Base-by-base conservation (phyloP, 2,797 vertebrate species). In the Falco biarmicus region DNA sequence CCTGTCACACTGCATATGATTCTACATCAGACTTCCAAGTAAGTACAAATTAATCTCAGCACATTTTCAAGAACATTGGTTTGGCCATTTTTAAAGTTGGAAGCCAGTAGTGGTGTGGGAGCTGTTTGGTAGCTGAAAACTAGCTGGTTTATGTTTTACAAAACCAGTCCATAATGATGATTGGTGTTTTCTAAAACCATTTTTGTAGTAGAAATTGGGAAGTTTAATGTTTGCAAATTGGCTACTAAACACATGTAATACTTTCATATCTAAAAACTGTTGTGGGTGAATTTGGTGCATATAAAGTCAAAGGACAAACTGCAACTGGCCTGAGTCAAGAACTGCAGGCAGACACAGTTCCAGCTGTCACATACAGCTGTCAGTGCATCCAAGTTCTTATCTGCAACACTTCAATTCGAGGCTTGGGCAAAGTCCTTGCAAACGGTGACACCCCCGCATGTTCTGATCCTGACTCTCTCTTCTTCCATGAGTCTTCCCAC, bases 51-150 rank as follows among this genome's bases (percentile, higher is more conserved):
- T 82, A 5, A 80, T 89, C 71, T 90, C 60, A 73, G 64, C 13
- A 37, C 13, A 57, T 82, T 89, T 81, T 87, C 70, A 82, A 85
- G 77, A 89, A 64, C 22, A 41, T 59, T 83, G 77, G 41, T 82
- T 82, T 85, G 66, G 53, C 57, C 84, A 80, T 92, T 94, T 80
- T 74, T 80, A 80, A 93, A 93, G 74, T 1, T 84, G 60, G 70
- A 95, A 90, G 41, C 37, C 75, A 66, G 21, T 14, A 80, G 77
- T 47, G n/a, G 28, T 71, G 68, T 73, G 48, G 48, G 77, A 84
- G 25, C 43, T 84, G 47, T 65, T 93, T 66, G 57, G 74, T 31
- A 71, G n/a, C 37, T 75, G 83, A 90, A 90, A 95, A 90, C 45
- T 93, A 84, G 29, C 12, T 77, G n/a, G 1, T 85, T 87, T 83